Evolutionary conservation across 2,888 invertebrate genomes (phyloP).

Genomic region (Ectemnius continuus): DNA sequence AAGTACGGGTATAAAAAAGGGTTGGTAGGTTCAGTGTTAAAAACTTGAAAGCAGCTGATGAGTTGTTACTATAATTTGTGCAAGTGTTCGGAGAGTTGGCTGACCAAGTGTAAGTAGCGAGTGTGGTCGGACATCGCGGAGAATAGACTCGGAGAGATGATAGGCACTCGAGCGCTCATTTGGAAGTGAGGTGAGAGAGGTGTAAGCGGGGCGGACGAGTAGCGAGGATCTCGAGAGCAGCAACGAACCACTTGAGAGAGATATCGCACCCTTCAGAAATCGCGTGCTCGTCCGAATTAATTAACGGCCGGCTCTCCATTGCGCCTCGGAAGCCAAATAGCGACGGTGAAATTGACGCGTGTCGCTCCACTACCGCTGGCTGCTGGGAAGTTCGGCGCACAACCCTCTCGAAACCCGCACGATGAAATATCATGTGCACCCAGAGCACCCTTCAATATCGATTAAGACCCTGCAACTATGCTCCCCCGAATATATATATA

Average conservation of each 20-base stretch:
- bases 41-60: too few species aligned
- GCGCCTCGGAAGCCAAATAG: conserved; percentile 9
- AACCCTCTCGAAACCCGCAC: too few species aligned
- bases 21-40: too few species aligned
- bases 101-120: too few species aligned
- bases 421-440: background rate
- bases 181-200: background rate
- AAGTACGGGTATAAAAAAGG: too few species aligned
- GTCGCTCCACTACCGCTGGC: background rate
- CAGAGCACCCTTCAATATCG: conserved; percentile 3
- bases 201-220: background rate
- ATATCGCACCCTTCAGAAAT: conserved; percentile 5
- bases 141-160: background rate
- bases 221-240: conserved; percentile 6
- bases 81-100: too few species aligned
- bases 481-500: background rate
- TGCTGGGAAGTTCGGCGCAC: too few species aligned
- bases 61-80: too few species aligned
- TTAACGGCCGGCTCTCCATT: conserved; percentile 22
- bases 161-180: background rate
- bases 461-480: background rate
- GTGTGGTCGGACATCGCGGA: background rate
- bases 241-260: conserved; percentile 23
- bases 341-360: background rate
- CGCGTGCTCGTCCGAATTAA: conserved; percentile 36